phyloP scores from a whole-genome alignment of 2,888 invertebrate species.

The Orthosia gothica region DNA sequence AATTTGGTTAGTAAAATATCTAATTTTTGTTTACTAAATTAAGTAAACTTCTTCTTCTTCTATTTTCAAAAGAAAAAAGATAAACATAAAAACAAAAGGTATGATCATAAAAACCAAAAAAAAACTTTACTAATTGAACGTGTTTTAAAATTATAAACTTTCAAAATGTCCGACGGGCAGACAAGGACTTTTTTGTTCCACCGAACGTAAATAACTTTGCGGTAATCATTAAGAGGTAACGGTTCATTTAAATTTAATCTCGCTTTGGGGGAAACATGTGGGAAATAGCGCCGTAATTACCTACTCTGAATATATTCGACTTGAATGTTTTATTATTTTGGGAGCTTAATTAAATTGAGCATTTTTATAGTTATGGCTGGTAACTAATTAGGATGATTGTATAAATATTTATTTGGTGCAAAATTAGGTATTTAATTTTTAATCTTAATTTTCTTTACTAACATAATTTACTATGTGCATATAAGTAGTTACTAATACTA shows the following conservation, averaged over 20 bases:
- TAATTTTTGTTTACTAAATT: no score
- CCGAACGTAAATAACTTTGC: conserved; percentile 60
- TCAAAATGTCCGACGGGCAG: conserved; percentile 9
- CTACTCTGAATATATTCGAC: conserved; percentile 36
- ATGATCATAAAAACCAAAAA: no score
- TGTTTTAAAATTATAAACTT: conserved; percentile 42
- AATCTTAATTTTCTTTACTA: no score
- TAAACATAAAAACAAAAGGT: neutral
- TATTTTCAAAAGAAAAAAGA: neutral
- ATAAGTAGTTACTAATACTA: neutral
- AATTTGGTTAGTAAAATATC: no score
- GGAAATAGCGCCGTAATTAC: conserved; percentile 47
- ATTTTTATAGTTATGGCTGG: neutral
- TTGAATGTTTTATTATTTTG: conserved; percentile 21
- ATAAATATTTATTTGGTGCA: no score
- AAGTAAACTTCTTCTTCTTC: no score
- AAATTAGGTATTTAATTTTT: no score
- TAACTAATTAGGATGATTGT: no score
- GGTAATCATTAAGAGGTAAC: conserved; percentile 61
- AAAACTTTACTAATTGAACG: conserved; percentile 34
- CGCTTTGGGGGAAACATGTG: conserved; percentile 54
- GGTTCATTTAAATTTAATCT: conserved; percentile 69
- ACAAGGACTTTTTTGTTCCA: conserved; percentile 53
- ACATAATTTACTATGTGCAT: no score
- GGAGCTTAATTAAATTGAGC: conserved; percentile 13